Evolutionary conservation across 1,140 invertebrate species (phyloP).

Genomic region (Drosophila burlai): DNA sequence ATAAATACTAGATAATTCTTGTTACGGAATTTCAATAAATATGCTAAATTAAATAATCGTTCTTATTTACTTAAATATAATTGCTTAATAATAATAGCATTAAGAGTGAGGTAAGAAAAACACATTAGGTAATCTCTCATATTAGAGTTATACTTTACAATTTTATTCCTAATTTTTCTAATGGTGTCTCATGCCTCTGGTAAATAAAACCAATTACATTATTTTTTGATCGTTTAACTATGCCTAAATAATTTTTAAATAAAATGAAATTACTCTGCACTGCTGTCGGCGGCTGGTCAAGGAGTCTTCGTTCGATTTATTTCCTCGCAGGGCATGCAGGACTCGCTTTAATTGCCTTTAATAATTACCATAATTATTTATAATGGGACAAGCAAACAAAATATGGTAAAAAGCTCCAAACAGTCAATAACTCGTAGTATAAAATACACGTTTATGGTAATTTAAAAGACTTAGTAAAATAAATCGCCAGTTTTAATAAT

Average conservation of each 20-base stretch:
- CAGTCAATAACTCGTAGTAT: background rate
- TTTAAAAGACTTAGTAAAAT: background rate
- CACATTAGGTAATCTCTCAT: too few relatives aligned
- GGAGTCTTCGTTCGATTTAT: background rate
- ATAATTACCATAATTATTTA: conserved; percentile 13
- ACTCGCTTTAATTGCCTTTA: conserved; percentile 4
- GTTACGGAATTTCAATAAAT: too few relatives aligned
- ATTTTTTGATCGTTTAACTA: too few relatives aligned
- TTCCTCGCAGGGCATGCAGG: background rate
- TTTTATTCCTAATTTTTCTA: too few relatives aligned
- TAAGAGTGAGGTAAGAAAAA: too few relatives aligned
- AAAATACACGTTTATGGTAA: conserved; percentile 1
- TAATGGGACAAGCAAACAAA: conserved; percentile 14
- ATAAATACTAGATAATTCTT: too few relatives aligned
- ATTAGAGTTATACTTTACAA: too few relatives aligned
- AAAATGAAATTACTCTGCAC: background rate
- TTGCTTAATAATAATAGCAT: too few relatives aligned
- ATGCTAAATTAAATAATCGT: too few relatives aligned
- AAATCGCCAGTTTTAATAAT: background rate
- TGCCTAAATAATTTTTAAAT: background rate
- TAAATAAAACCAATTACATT: too few relatives aligned
- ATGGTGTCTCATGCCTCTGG: too few relatives aligned
- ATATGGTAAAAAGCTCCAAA: background rate
- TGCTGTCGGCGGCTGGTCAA: background rate
- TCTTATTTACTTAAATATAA: too few relatives aligned